Evolutionary conservation across 2,113 vertebrate species (phyloP).

Genomic region (Electrona antarctica): DNA sequence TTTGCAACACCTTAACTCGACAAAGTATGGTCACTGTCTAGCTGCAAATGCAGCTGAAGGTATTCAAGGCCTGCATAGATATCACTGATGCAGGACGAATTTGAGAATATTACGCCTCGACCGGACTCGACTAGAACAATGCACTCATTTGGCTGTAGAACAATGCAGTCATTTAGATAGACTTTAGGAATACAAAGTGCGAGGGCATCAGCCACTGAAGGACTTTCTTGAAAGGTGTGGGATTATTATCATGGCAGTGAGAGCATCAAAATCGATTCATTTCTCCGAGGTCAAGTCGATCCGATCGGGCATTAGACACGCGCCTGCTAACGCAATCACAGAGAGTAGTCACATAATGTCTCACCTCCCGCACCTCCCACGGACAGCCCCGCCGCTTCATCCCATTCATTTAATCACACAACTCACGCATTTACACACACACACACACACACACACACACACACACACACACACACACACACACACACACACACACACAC

Average conservation of each 20-base stretch:
- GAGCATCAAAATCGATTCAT: conserved; percentile 46
- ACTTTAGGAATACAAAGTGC: conserved; percentile 19
- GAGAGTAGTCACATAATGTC: conserved; percentile 63
- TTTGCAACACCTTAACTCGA: too few relatives aligned
- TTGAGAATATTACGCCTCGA: too few relatives aligned
- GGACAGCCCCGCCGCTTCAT: conserved; percentile 40
- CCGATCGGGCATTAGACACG: conserved; percentile 63
- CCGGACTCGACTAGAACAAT: too few relatives aligned
- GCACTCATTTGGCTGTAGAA: conserved; percentile 2
- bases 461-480: conserved; percentile 1
- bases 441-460: not conserved
- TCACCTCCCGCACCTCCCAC: conserved; percentile 54
- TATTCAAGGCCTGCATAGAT: too few relatives aligned
- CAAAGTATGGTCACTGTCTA: too few relatives aligned
- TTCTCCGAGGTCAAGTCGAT: conserved; percentile 24
- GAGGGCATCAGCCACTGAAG: conserved; percentile 35
- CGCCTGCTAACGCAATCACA: conserved; percentile 56
- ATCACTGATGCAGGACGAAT: too few relatives aligned
- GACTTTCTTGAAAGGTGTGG: conserved; percentile 52
- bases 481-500: conserved; percentile 22
- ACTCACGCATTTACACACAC: not conserved
- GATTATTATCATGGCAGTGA: conserved; percentile 49
- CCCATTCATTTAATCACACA: conserved; percentile 58
- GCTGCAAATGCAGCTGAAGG: too few relatives aligned
- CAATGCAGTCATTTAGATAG: conserved; percentile 25